Evolutionary conservation across 2,888 invertebrate species (phyloP).

Genomic region (Coenonympha glycerion): DNA sequence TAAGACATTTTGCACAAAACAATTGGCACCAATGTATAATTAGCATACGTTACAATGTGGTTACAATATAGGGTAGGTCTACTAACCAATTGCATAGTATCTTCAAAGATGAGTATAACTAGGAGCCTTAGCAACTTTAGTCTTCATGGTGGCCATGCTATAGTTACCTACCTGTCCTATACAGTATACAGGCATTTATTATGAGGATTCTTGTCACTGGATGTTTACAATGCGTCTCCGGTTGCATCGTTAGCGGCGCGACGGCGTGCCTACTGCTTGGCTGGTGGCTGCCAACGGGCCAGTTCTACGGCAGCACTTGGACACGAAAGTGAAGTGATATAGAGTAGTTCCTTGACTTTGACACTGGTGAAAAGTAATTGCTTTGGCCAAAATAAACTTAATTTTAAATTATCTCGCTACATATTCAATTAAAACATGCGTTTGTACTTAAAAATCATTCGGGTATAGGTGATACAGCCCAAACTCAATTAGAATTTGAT

Average conservation of each 20-base stretch:
- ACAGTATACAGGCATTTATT: constrained; percentile 18
- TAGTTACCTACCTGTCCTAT: constrained; percentile 23
- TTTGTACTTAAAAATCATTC: too few species aligned
- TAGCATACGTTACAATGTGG: too few species aligned
- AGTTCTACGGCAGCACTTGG: constrained; percentile 58
- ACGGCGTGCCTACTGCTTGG: constrained; percentile 39
- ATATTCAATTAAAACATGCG: too few species aligned
- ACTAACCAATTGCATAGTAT: too few species aligned
- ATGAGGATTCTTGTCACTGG: constrained; percentile 64
- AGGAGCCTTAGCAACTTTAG: constrained; percentile 20
- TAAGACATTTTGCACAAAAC: too few species aligned
- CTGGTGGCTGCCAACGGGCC: constrained; percentile 43
- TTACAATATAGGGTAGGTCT: too few species aligned
- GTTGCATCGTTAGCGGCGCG: constrained; percentile 60
- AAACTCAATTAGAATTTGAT: too few species aligned
- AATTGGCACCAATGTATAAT: too few species aligned
- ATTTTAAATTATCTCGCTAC: too few species aligned
- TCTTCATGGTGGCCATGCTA: constrained; percentile 19
- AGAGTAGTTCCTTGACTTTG: neutral
- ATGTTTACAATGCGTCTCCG: constrained; percentile 69
- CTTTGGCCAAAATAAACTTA: neutral
- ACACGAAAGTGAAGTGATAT: constrained; percentile 44
- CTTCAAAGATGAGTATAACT: constrained; percentile 17
- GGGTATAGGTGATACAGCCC: too few species aligned
- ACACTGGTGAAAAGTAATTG: neutral